Base-by-base conservation (phyloP, 1,140 invertebrate species). In the Eriosoma lanigerum region DNA sequence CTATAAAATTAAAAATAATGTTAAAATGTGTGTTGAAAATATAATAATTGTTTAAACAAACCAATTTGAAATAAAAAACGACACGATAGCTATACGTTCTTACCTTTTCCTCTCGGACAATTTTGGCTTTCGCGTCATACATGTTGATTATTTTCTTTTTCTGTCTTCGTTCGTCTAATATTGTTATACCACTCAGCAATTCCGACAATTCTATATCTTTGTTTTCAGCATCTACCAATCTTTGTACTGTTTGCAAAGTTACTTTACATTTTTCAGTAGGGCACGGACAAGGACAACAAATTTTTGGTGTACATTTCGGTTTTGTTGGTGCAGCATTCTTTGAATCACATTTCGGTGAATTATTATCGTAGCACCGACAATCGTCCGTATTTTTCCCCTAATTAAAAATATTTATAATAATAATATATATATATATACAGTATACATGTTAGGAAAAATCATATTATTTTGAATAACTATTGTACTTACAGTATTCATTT, bases 91-190 rank as follows among this genome's bases (percentile, higher is more conserved):
- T n/a, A n/a, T 19, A 21, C 19, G 19, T 4, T n/a, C 60, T 32
- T 32, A 64, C 60, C 15, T 29, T 32, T 0, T 64, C 60, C 44
- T 19, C 56, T 24, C 13, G 21, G 3, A 15, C 44, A 46, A 15
- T n/a, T 62, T 78, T 78, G 6, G 54, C 19, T 9, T 29, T 24
- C 3, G 75, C 75, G 24, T 78, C 75, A 17, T 78, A 78, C 75
- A 78, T 78, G 21, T 29, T 48, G 5, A 78, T 19, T 21, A 78
- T 78, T 48, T 78, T 78, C 75, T 78, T 78, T 46, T 78, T 78
- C 8, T 56, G 75, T 46, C 32, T 60, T 2, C 56, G 32, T 52
- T 78, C 75, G 38, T 78, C 75, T 6, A 78, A 10, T 24, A 78
- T 48, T 6, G 75, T 78, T 6, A 78, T 78, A 0, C 75, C 75